phyloP scores from a whole-genome alignment of 1,140 invertebrate species.

The Lucilia cuprina region DNA sequence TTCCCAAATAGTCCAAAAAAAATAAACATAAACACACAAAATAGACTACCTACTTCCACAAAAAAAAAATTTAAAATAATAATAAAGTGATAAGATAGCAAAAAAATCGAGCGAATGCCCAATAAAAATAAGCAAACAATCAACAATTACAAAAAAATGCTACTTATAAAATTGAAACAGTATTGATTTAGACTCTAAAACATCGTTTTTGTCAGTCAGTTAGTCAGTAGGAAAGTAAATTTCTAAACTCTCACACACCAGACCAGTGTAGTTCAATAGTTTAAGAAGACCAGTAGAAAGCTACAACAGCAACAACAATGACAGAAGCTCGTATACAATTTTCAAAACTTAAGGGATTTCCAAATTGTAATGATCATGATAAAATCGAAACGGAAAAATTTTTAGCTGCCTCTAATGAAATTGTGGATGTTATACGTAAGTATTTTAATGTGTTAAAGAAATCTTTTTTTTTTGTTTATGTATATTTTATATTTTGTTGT shows the following conservation, averaged over 20 bases:
- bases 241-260: not conserved
- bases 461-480: not conserved
- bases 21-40: too few relatives aligned
- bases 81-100: not conserved
- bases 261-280: not conserved
- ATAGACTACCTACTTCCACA: too few relatives aligned
- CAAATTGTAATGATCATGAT: slow-evolving; percentile 61
- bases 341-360: slow-evolving; percentile 62
- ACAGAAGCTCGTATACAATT: slow-evolving; percentile 51
- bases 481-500: not conserved
- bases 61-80: not conserved
- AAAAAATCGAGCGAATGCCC: not conserved
- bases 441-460: slow-evolving; percentile 2
- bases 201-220: not conserved
- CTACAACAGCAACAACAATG: not conserved
- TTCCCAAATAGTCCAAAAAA: too few relatives aligned
- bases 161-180: not conserved
- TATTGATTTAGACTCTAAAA: not conserved
- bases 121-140: not conserved
- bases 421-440: slow-evolving; percentile 71
- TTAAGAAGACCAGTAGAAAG: not conserved
- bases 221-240: not conserved
- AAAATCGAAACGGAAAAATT: slow-evolving; percentile 71
- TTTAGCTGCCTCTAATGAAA: slow-evolving; percentile 68
- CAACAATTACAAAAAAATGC: not conserved